Evolutionary conservation across 2,113 vertebrate genomes (phyloP), one percentile per base, ranked within the genome.

Genomic region (Hyaena hyaena): DNA sequence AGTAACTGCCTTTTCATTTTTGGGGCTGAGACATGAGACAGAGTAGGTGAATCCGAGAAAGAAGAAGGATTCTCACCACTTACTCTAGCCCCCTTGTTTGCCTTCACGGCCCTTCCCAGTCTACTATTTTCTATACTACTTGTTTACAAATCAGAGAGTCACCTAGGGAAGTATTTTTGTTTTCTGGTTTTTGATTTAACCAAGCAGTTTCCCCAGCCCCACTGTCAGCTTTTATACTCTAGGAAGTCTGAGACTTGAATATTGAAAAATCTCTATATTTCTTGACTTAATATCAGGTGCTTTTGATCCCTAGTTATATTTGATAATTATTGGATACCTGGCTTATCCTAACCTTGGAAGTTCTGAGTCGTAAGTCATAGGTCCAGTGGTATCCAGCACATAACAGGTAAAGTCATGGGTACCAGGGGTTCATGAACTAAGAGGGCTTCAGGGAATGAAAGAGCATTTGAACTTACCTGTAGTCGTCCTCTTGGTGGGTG

Each of bases 61-160:
- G 28, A 9, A 68, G 48, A 93, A 24, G 24, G 55, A 35, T 88
- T 90, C 43, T 94, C 24, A 80, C 28, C 11, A 58, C 58, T 21
- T 35, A 4, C 21, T 48, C 24, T 50, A 74, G 69, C 5, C 23
- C 21, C 10, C 28, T 90, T 74, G n/a, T 12, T 85, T 85, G 21
- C 31, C 50, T 83, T 95, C 50, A 24, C 66, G 85, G 48, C 21
- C 28, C 28, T 90, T 45, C 24, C 23, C 35, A 24, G 26, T 35
- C 55, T 68, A 96, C 65, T 93, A 45, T 90, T 89, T 93, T 83
- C 45, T 89, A 90, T 28, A 71, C 15, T 82, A 9, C 61, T 86
- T 68, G 21, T 74, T 55, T 69, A 55, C n/a, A 73, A 63, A 43
- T 83, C 14, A 33, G n/a, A 63, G 1, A 65, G 3, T 77, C 55